Evolutionary conservation across 2,113 vertebrate species (phyloP), one percentile per base, ranked within the genome.

Genomic region (Nibea albiflora): DNA sequence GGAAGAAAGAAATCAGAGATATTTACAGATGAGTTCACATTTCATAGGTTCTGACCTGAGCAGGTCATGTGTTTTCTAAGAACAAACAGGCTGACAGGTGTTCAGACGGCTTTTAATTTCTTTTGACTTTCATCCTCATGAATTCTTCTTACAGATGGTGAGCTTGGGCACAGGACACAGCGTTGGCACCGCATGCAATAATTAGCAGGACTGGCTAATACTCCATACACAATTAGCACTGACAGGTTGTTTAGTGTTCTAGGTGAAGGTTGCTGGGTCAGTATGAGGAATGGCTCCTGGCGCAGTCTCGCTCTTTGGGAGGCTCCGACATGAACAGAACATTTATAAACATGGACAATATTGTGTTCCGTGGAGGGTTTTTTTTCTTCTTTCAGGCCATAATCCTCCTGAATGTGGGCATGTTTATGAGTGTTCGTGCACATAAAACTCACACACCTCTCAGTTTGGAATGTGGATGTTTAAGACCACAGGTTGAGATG

Each of bases 381-480:
- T 1, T 67, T 82, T 15, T 42, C n/a, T n/a, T 56, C 12, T 76
- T 56, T 31, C 5, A 62, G 19, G 5, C 5, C 11, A 6, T 57
- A 49, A 39, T 75, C 47, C 16, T 77, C 83, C 61, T 22, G 52
- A 87, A 62, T 35, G 24, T 72, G 58, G n/a, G 26, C 68, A 76
- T 54, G 54, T 86, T 76, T 87, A 67, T 83, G 71, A 84, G 77
- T 54, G 54, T 77, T 69, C 39, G 62, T 49, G 50, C 81, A 67
- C 73, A 58, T 88, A 85, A 85, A 83, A 75, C 28, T 63, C 42
- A 35, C 50, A 79, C 8, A 73, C 35, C 58, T 76, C 53, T 71
- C 12, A 28, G 4, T 44, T 53, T 74, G 89, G 80, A 89, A 90
- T 88, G 88, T 88, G 84, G 57, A 78, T 49, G 83, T 89, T 86